Conservation (phyloP, 1,140 invertebrate species). For the Battus philenor region DNA sequence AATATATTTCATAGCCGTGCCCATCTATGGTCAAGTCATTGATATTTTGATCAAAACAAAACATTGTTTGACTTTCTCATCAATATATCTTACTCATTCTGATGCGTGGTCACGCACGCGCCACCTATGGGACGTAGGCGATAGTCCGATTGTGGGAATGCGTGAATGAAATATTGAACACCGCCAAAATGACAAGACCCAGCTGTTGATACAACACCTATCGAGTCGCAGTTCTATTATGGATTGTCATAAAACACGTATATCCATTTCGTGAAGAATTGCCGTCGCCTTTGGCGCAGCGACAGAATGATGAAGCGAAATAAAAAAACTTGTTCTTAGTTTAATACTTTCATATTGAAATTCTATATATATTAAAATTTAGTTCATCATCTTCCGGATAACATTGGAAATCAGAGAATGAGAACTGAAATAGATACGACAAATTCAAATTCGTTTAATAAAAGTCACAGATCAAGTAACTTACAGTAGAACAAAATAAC, state of each 20-base stretch:
- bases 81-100: conserved; percentile 21
- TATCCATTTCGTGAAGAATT: conserved; percentile 12
- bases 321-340: too few relatives aligned
- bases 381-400: too few relatives aligned
- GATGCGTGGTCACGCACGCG: conserved; percentile 14
- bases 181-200: conserved; percentile 1
- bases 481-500: too few relatives aligned
- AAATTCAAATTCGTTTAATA: too few relatives aligned
- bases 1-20: conserved; percentile 7
- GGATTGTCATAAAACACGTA: conserved; percentile 1
- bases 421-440: too few relatives aligned
- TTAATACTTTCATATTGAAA: too few relatives aligned
- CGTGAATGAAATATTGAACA: conserved; percentile 29
- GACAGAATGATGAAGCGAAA: conserved; percentile 2
- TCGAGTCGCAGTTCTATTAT: background rate
- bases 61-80: conserved; percentile 35
- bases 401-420: too few relatives aligned
- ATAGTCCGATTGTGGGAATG: conserved; percentile 34
- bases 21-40: conserved; percentile 26
- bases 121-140: conserved; percentile 35
- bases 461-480: too few relatives aligned
- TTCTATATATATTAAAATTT: too few relatives aligned
- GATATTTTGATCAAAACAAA: conserved; percentile 40
- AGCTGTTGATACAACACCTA: background rate
- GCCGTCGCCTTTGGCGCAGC: conserved; percentile 10